Conservation (phyloP, 2,888 invertebrate species). For the Drosophila parthenogenetica region DNA sequence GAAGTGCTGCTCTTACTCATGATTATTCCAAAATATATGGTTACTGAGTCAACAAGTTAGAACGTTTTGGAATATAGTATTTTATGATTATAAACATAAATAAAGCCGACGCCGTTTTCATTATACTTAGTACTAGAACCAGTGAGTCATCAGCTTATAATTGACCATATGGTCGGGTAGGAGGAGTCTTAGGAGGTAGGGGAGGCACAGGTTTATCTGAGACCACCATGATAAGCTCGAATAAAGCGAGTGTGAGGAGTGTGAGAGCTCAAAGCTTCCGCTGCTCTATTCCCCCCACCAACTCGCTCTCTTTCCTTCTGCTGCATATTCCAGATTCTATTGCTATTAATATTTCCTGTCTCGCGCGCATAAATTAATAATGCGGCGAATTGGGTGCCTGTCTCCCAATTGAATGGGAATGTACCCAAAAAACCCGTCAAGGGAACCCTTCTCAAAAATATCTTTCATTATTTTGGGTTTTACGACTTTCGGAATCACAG, state of each 20-base stretch:
- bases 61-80: neutral
- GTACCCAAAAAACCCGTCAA: neutral
- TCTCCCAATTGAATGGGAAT: constrained; percentile 19
- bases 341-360: constrained; percentile 77
- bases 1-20: constrained; percentile 15
- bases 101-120: constrained; percentile 19
- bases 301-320: neutral
- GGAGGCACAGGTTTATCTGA: neutral
- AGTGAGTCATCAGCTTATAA: constrained; percentile 45
- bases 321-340: constrained; percentile 32
- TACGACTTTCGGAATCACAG: constrained; percentile 55
- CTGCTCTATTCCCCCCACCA: constrained; percentile 27
- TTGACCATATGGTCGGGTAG: constrained; percentile 37
- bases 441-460: constrained; percentile 70
- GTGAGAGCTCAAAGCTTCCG: constrained; percentile 51
- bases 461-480: constrained; percentile 55
- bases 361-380: constrained; percentile 76
- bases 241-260: neutral
- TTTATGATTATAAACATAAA: constrained; percentile 22
- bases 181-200: neutral
- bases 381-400: constrained; percentile 17
- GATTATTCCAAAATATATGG: neutral
- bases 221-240: constrained; percentile 49
- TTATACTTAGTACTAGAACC: constrained; percentile 3
- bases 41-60: constrained; percentile 11